phyloP scores from a whole-genome alignment of 2,113 vertebrate species.

The Octodon degus region DNA sequence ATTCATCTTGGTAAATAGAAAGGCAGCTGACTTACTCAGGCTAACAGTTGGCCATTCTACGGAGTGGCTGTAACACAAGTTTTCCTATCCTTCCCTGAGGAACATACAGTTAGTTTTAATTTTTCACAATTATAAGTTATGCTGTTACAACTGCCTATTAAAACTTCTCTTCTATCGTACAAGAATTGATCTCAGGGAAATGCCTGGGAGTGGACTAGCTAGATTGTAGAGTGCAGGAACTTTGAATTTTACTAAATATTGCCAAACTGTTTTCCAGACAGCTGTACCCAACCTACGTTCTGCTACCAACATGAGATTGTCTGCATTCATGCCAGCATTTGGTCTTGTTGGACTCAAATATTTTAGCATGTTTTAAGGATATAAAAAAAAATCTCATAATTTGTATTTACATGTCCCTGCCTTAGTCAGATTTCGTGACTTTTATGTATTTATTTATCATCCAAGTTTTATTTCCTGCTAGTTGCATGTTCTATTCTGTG shows the following conservation, averaged over 20 bases:
- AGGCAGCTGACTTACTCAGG: not conserved
- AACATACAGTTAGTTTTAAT: not conserved
- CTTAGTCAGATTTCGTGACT: not conserved
- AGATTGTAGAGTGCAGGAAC: fast-evolving
- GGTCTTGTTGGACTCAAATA: not conserved
- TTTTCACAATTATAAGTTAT: not conserved
- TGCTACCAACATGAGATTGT: not conserved
- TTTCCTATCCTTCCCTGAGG: not conserved
- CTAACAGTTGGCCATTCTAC: not conserved
- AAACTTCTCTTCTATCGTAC: not conserved
- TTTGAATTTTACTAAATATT: not conserved
- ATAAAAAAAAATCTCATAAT: not conserved
- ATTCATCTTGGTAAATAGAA: not conserved
- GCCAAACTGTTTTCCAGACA: not conserved
- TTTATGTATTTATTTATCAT: not conserved
- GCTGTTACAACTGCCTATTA: not conserved
- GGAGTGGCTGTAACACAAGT: too few species aligned
- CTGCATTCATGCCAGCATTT: not conserved
- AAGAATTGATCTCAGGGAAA: not conserved
- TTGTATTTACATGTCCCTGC: not conserved
- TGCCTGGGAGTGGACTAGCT: not conserved
- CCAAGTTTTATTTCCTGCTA: not conserved
- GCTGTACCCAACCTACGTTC: not conserved
- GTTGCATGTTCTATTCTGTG: not conserved
- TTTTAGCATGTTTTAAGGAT: too few species aligned